Base-by-base conservation (phyloP, 2,888 invertebrate species). In the Trichogramma evanescens region DNA sequence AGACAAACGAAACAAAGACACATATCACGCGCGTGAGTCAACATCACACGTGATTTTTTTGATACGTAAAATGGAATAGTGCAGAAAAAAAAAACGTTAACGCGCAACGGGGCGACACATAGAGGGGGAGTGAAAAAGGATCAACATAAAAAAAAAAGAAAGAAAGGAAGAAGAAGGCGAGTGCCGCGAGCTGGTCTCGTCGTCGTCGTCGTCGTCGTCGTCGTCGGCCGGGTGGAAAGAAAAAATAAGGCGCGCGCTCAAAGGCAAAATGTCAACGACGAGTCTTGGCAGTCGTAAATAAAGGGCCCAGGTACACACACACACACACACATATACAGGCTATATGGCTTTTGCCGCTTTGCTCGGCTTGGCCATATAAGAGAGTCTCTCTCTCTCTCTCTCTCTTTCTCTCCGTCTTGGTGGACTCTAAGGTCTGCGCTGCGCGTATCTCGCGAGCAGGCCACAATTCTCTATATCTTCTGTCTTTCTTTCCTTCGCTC, bases 391-490 rank as follows among this genome's bases (percentile, higher is more conserved):
- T 54, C 53, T 46, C 38, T 54, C 53, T 46, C 58, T 52, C 49
- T 50, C 54, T 39, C 54, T 50, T 54, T 63, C 63, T 60, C 64
- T 61, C 62, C 59, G 62, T 66, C 66, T 59, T 59, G 59, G 65
- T 55, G 66, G 45, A 26, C 26, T 26, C 26, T 26, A 26, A 2
- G 26, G 26, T 26, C 26, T 26, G 26, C 26, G 42, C 51, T 48
- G 48, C 49, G 38, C 44, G 4, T 10, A 26, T 26, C 26, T 26
- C 26, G 26, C 26, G 26, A 26, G 26, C 26, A 26, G 26, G 26
- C 26, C 26, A 26, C 26, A 26, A 26, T 26, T 26, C 69, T 69
- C 66, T 66, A 64, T 66, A 67, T 67, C 69, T 65, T 63, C 65
- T 67, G 66, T 56, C 58, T 41, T 52, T 7, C 52, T 38, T 38